These are phyloP conservation scores for Electrophaes corylata DNA, from an alignment of 2,888 invertebrate genomes.

Conservation along the genomic window DNA sequence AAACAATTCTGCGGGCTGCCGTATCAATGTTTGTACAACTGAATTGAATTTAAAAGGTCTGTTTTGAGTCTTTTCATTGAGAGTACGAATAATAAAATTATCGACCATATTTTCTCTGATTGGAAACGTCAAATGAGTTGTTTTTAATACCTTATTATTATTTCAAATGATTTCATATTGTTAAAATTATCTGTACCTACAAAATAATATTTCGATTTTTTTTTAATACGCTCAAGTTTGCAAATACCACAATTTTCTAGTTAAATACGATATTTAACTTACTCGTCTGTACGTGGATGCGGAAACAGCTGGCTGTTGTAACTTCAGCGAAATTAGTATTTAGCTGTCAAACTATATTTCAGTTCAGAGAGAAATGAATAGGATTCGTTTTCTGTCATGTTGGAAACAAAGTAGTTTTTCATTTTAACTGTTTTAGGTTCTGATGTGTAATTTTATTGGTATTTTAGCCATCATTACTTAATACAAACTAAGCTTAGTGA, in stretches of 20 bases:
- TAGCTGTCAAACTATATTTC: background rate
- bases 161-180: background rate
- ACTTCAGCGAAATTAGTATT: too few species aligned
- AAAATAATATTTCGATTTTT: too few species aligned
- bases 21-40: slow-evolving; percentile 37
- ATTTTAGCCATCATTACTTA: too few species aligned
- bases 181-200: too few species aligned
- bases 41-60: slow-evolving; percentile 37
- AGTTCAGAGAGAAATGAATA: background rate
- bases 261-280: background rate
- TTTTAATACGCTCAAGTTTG: too few species aligned
- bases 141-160: too few species aligned
- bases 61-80: slow-evolving; percentile 22
- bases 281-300: too few species aligned
- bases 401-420: too few species aligned
- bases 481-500: too few species aligned
- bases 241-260: background rate
- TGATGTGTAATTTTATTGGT: too few species aligned
- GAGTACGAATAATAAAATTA: slow-evolving; percentile 22
- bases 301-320: too few species aligned
- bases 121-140: background rate
- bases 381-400: background rate
- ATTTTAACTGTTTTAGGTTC: too few species aligned
- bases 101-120: slow-evolving; percentile 8
- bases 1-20: slow-evolving; percentile 27